phyloP scores from a whole-genome alignment of 2,888 invertebrate species.

The Tryphoninae sp. region DNA sequence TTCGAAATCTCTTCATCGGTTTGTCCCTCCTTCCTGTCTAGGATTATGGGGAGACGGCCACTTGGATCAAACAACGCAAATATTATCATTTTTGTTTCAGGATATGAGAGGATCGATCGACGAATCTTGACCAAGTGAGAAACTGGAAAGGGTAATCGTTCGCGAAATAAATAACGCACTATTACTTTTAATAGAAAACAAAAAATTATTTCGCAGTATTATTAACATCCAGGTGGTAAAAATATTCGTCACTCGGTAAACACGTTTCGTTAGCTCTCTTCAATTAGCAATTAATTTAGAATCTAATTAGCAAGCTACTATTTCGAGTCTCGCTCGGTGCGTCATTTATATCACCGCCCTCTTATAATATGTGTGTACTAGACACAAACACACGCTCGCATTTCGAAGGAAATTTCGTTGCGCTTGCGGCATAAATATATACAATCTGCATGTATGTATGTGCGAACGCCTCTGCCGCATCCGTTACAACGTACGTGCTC shows the following conservation, averaged over 20 bases:
- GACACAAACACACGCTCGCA: neutral
- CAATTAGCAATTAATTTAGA: conserved; percentile 44
- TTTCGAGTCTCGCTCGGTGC: conserved; percentile 32
- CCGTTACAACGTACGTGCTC: conserved; percentile 61
- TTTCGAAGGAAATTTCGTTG: conserved; percentile 53
- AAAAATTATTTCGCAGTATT: neutral
- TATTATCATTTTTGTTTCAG: neutral
- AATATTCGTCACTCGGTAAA: conserved; percentile 9
- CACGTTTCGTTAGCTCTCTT: conserved; percentile 23
- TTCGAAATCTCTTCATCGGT: conserved; percentile 39
- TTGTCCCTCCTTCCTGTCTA: neutral
- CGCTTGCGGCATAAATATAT: conserved; percentile 43
- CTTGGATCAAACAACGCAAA: neutral
- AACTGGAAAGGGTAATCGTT: too few relatives aligned
- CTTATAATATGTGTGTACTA: conserved; percentile 3
- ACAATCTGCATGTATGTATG: neutral
- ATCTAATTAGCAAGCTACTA: neutral
- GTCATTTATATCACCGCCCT: neutral
- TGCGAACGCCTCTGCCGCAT: conserved; percentile 43
- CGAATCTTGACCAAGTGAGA: neutral
- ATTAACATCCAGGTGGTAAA: neutral
- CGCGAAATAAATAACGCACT: neutral
- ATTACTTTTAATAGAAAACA: neutral
- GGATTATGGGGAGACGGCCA: neutral
- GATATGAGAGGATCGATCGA: neutral